Conservation (phyloP, 1,140 invertebrate genomes). For the Orchesella cincta region DNA sequence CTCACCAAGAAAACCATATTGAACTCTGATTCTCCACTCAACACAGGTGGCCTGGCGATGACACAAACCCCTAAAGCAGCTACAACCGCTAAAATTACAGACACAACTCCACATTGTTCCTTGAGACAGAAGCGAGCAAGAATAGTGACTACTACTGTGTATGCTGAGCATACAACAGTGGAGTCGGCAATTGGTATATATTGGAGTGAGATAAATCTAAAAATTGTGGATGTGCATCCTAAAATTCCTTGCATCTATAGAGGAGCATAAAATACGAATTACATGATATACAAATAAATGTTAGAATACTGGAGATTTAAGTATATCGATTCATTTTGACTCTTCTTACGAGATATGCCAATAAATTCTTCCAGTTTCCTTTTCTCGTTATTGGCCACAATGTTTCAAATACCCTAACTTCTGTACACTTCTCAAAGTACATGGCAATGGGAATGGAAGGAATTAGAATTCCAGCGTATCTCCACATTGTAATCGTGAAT, state of each 20-base stretch:
- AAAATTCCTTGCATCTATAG: background rate
- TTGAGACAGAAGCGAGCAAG: slow-evolving; percentile 9
- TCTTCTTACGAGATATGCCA: background rate
- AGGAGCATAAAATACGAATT: background rate
- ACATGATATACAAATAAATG: background rate
- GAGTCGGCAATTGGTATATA: slow-evolving; percentile 17
- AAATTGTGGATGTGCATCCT: background rate
- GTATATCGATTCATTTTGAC: background rate
- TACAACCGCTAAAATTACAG: background rate
- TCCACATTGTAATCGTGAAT: slow-evolving; percentile 13
- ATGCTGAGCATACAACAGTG: background rate
- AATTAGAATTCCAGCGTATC: slow-evolving; percentile 7
- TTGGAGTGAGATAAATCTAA: slow-evolving; percentile 7
- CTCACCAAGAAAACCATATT: slow-evolving; percentile 29
- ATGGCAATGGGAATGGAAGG: slow-evolving; percentile 24
- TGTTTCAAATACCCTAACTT: slow-evolving; percentile 3
- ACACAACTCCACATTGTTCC: slow-evolving; percentile 24
- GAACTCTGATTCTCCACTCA: background rate
- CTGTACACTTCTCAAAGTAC: slow-evolving; percentile 9
- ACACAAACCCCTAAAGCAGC: background rate
- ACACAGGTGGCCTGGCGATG: background rate
- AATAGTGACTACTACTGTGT: background rate
- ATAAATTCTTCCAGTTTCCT: background rate
- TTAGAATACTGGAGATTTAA: background rate
- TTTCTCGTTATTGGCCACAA: background rate